phyloP scores from a whole-genome alignment of 2,797 vertebrate genomes.

The Rhinatrema bivittatum region DNA sequence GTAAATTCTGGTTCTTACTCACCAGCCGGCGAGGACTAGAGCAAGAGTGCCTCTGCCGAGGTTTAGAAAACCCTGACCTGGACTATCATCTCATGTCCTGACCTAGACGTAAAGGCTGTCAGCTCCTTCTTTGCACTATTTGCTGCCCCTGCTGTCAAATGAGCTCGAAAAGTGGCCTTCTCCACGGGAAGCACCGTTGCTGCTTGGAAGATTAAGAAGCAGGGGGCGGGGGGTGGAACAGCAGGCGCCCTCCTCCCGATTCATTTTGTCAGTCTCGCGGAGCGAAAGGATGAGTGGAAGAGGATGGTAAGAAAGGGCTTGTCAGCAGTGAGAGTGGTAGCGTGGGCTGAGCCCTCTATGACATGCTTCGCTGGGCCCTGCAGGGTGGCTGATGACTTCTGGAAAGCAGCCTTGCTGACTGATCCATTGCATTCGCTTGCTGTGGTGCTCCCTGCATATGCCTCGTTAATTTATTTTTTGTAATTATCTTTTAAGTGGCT shows the following conservation, averaged over 20 bases:
- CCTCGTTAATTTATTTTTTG: too few relatives aligned
- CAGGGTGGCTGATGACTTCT: background rate
- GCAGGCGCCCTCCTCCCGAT: background rate
- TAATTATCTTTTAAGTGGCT: too few relatives aligned
- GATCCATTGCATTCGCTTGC: background rate
- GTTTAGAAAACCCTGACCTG: too few relatives aligned
- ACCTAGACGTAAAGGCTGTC: too few relatives aligned
- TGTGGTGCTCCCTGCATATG: too few relatives aligned
- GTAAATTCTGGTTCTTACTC: too few relatives aligned
- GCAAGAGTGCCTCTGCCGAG: too few relatives aligned
- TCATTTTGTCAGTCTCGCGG: too few relatives aligned
- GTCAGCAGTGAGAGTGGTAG: background rate
- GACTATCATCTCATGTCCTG: too few relatives aligned
- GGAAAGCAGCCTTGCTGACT: background rate
- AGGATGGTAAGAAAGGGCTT: background rate
- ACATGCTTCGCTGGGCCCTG: background rate
- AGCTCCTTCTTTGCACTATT: too few relatives aligned
- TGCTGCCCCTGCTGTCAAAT: background rate
- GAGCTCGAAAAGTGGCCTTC: background rate
- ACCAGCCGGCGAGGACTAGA: too few relatives aligned
- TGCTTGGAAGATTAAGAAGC: background rate
- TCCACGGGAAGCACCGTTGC: rapidly evolving
- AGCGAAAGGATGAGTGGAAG: too few relatives aligned
- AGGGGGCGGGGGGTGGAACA: background rate
- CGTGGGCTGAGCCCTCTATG: background rate